Base-by-base conservation (phyloP, 2,113 vertebrate species). In the Toxotes jaculatrix region DNA sequence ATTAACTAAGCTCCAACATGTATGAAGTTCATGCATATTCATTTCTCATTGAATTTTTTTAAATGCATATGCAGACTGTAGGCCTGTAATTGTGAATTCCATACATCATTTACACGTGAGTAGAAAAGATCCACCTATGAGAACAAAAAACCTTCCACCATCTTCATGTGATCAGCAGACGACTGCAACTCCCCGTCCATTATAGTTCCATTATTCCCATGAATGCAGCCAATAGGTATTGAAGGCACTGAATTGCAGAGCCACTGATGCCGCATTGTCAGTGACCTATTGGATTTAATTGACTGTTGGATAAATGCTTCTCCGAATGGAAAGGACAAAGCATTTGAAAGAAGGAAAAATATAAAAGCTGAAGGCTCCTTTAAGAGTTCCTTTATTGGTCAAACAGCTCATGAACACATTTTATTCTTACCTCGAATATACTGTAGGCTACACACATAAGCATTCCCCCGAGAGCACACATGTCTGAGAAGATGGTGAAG, bases 261-360 rank as follows among this genome's bases (percentile, higher is more conserved):
- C 62, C 78, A 83, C 59, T 82, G 87, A 63, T 65, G 72, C 64
- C 3, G 57, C 66, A 82, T 88, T 87, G 87, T 87, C 67, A 77
- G 42, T 19, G 69, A 67, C 60, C 56, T 5, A 83, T 36, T 42
- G 72, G 56, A 67, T 64, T 78, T 82, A 88, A 87, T 72, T 80
- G 75, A 87, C 77, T 81, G 70, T 45, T 80, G 57, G 75, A 81
- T 87, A 60, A 78, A 82, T 79, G 53, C 40, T 60, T 63, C 57
- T 74, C 32, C 31, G 70, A 65, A 61, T 57, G 55, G 16, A 62
- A 55, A 55, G 8, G 51, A 43, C 34, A 65, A 60, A 31, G 2
- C 42, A 43, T 23, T 62, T 36, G 13, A 59, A 63, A 70, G 19
- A 55, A 43, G 14, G 16, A 45, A 17, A n/a, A n/a, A n/a, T n/a